Evolutionary conservation across 2,888 invertebrate species (phyloP).

Genomic region (Phrixothrix hirtus): DNA sequence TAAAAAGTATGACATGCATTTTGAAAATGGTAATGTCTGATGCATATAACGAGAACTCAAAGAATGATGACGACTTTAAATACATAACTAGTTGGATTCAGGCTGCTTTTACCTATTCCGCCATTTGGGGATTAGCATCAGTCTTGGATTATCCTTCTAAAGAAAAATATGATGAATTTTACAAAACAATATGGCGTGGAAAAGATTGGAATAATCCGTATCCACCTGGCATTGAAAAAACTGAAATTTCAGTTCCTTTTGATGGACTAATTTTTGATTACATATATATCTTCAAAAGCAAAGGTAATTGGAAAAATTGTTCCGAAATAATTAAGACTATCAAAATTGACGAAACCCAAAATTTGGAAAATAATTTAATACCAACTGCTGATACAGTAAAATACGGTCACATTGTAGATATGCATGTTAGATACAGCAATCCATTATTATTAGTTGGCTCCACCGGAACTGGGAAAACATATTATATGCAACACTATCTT

Average conservation of each 20-base stretch:
- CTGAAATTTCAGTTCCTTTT: slow-evolving; percentile 74
- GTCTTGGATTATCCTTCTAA: slow-evolving; percentile 75
- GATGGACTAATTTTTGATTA: slow-evolving; percentile 83
- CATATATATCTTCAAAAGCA: slow-evolving; percentile 73
- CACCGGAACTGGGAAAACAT: slow-evolving; percentile 86
- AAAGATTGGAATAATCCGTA: slow-evolving; percentile 57
- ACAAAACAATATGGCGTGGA: slow-evolving; percentile 61
- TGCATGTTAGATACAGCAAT: slow-evolving; percentile 70
- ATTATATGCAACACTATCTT: slow-evolving; percentile 72
- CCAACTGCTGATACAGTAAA: slow-evolving; percentile 87
- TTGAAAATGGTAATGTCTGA: slow-evolving; percentile 78
- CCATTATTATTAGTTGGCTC: slow-evolving; percentile 78
- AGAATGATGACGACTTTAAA: slow-evolving; percentile 66
- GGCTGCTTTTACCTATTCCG: slow-evolving; percentile 72
- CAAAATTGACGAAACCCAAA: slow-evolving; percentile 67
- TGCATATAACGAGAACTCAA: slow-evolving; percentile 63
- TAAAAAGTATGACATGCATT: slow-evolving; percentile 72
- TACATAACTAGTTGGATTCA: slow-evolving; percentile 74
- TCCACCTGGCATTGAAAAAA: slow-evolving; percentile 66
- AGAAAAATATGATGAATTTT: slow-evolving; percentile 66
- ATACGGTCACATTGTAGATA: slow-evolving; percentile 72
- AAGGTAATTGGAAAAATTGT: slow-evolving; percentile 89
- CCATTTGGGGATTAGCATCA: slow-evolving; percentile 86
- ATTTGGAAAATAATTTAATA: slow-evolving; percentile 71
- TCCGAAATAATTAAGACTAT: slow-evolving; percentile 70